Evolutionary conservation across 2,113 vertebrate genomes (phyloP).

Genomic region (Ginglymostoma cirratum): DNA sequence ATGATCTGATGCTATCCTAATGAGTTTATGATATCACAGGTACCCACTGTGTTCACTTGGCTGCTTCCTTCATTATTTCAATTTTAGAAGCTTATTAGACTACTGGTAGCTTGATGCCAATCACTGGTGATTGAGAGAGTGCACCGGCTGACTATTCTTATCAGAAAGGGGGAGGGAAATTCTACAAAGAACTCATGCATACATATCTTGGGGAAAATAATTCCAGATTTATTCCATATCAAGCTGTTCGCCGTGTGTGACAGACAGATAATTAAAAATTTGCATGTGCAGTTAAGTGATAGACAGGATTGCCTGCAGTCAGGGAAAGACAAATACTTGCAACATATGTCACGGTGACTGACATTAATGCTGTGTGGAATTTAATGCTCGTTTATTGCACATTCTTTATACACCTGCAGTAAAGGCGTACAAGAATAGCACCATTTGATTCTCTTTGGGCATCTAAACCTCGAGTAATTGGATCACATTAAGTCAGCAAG

Average conservation of each 20-base stretch:
- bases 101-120: neutral
- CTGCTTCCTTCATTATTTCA: neutral
- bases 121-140: neutral
- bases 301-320: conserved; percentile 26
- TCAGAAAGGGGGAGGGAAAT: neutral
- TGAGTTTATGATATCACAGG: neutral
- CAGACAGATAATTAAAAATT: conserved; percentile 30
- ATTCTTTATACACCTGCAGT: neutral
- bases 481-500: neutral
- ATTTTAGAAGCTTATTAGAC: neutral
- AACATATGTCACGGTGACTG: neutral
- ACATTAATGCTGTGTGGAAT: neutral
- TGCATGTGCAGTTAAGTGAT: neutral
- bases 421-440: neutral
- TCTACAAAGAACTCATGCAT: conserved; percentile 23
- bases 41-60: neutral
- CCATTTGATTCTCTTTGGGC: neutral
- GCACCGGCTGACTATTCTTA: no score
- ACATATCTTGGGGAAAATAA: conserved; percentile 3
- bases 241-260: neutral
- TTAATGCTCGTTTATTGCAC: neutral
- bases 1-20: neutral
- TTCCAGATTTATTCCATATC: neutral
- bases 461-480: neutral
- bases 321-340: neutral